phyloP scores from a whole-genome alignment of 1,140 invertebrate genomes.

The Cryptotermes secundus region DNA sequence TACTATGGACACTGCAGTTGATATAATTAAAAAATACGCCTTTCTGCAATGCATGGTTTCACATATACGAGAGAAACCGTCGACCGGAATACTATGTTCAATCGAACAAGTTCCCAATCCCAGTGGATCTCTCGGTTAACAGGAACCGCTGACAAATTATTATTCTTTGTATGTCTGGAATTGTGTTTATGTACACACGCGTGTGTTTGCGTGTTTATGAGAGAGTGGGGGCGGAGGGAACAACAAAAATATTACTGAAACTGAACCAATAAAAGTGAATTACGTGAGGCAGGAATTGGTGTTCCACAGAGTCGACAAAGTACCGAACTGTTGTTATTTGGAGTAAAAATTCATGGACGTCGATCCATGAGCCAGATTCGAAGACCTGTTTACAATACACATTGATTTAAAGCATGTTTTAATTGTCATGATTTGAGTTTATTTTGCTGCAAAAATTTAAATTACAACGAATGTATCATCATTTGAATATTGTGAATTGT shows the following conservation, averaged over 20 bases:
- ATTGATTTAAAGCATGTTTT: not conserved
- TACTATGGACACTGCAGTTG: too few species aligned
- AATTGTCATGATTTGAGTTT: not conserved
- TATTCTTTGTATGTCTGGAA: not conserved
- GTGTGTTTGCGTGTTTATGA: not conserved
- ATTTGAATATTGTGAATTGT: too few species aligned
- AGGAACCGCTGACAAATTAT: not conserved
- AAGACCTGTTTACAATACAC: not conserved
- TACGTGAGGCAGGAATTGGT: not conserved
- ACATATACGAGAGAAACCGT: not conserved
- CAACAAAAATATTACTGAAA: not conserved
- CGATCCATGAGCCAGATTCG: not conserved
- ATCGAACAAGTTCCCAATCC: not conserved
- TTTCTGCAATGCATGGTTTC: not conserved
- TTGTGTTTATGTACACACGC: not conserved
- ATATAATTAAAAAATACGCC: not conserved
- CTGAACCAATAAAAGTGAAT: slow-evolving; percentile 5
- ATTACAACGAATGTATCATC: too few species aligned
- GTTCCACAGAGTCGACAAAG: not conserved
- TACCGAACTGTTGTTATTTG: not conserved
- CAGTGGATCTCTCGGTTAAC: not conserved
- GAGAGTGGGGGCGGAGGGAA: not conserved
- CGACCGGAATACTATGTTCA: not conserved
- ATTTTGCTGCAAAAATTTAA: not conserved
- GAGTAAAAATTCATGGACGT: not conserved